phyloP scores from a whole-genome alignment of 2,797 vertebrate genomes.

The Periophthalmus magnuspinnatus region DNA sequence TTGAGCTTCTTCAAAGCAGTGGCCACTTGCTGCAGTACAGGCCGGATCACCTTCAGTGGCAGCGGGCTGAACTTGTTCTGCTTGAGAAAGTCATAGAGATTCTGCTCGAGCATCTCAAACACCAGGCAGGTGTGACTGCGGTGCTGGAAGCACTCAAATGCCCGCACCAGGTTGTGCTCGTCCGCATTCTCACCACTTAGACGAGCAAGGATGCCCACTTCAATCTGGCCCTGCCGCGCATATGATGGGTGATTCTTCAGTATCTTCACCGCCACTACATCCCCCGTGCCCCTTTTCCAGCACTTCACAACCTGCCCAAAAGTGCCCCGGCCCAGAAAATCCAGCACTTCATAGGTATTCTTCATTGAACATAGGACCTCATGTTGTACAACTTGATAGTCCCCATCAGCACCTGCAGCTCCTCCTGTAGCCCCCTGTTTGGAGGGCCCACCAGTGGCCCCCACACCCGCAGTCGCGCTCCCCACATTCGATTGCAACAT shows the following conservation, averaged over 20 bases:
- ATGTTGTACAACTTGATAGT: slow-evolving; percentile 97
- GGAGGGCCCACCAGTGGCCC: slow-evolving; percentile 78
- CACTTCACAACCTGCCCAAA: slow-evolving; percentile 99
- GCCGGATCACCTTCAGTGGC: slow-evolving; percentile 96
- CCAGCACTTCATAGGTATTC: slow-evolving; percentile 97
- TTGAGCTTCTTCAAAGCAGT: slow-evolving; percentile 97
- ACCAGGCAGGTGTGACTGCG: slow-evolving; percentile 96
- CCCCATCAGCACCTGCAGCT: slow-evolving; percentile 83
- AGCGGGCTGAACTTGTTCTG: slow-evolving; percentile 99
- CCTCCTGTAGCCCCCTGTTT: slow-evolving; percentile 83
- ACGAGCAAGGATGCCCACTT: slow-evolving; percentile 96
- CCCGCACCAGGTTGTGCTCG: slow-evolving; percentile 96
- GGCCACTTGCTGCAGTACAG: slow-evolving; percentile 97
- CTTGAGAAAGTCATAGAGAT: slow-evolving; percentile 98
- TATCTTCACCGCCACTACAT: slow-evolving; percentile 97
- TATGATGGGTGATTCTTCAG: slow-evolving; percentile 98
- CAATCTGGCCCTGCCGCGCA: slow-evolving; percentile 96
- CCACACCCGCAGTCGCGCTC: slow-evolving; percentile 78
- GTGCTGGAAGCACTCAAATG: slow-evolving; percentile 99
- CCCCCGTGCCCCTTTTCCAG: slow-evolving; percentile 96
- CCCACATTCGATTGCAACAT: slow-evolving; percentile 95
- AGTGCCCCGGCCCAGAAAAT: slow-evolving; percentile 97
- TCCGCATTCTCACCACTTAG: slow-evolving; percentile 96
- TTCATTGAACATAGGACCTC: slow-evolving; percentile 97
- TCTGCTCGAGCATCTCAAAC: slow-evolving; percentile 99